Evolutionary conservation across 2,113 vertebrate genomes (phyloP), one percentile per base, ranked within the genome.

Genomic region (Dipodomys merriami): DNA sequence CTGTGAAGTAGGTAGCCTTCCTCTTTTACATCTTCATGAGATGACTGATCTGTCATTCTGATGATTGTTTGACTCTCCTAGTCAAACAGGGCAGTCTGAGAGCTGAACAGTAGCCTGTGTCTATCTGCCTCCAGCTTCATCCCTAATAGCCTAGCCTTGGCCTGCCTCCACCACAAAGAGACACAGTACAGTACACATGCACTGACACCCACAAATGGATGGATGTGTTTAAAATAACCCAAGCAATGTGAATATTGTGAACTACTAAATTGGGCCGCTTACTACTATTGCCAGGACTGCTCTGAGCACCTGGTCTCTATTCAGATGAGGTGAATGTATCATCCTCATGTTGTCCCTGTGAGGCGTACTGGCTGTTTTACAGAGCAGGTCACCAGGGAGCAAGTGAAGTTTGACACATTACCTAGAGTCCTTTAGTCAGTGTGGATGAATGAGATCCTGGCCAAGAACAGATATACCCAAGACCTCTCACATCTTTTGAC

Each of bases 1-100:
- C 39, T 57, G 3, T 4, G 33, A 82, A 9, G 53, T 25, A 9
- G 44, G 20, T 9, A 44, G 10, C 7, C 2, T n/a, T 60, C 18
- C 11, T 44, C 65, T 15, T 0, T 0, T 53, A 39, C 7, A 13
- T 16, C 67, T 53, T 53, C 35, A 20, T 1, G n/a, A 1, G 20
- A 69, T 44, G 53, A 86, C 39, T 7, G 1, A 71, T 53, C 9
- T 9, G 12, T 53, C 49, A 53, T 53, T 9, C 49, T 53, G 44
- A 27, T 0, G 0, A 16, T 44, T 1, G 6, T 20, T 12, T n/a
- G 39, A 1, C 64, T 19, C 10, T 67, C 68, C 53, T 25, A 7
- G 73, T 22, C 82, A 23, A 10, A 19, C 2, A 2, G 60, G 16
- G 60, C 60, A 62, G 23, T 44, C 80, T 9, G n/a, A 2, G 2